These are phyloP conservation scores for Pangasianodon hypophthalmus DNA, from an alignment of 2,113 vertebrate species.

Conservation along the genomic window DNA sequence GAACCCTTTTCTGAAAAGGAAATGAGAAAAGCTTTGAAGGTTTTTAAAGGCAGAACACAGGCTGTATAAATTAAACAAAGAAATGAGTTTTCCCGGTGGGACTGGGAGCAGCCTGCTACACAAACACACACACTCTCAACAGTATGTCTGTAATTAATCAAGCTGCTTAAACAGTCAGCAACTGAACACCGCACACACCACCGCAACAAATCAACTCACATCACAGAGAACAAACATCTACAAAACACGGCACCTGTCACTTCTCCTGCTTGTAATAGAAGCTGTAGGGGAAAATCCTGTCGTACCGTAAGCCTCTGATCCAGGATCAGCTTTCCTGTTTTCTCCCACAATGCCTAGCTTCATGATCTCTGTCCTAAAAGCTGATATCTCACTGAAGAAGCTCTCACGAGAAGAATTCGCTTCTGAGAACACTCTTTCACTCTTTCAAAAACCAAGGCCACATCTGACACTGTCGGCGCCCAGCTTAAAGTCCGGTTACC, in stretches of 20 bases:
- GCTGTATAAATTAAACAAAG: neutral
- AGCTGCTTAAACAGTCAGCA: neutral
- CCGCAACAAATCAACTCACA: neutral
- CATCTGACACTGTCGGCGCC: constrained; percentile 35
- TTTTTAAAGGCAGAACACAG: neutral
- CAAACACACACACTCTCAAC: neutral
- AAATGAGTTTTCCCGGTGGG: neutral
- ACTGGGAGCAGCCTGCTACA: neutral
- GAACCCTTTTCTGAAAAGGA: neutral
- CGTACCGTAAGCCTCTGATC: neutral
- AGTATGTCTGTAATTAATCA: constrained; percentile 5
- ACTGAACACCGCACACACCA: neutral
- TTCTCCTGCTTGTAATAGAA: neutral
- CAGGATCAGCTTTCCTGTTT: neutral
- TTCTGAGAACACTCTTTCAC: neutral
- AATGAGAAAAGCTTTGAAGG: neutral
- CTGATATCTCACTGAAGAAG: neutral
- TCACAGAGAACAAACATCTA: neutral
- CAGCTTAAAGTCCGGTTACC: constrained; percentile 28
- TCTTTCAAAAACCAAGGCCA: constrained; percentile 29
- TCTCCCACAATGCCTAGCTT: neutral
- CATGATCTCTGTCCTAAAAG: neutral
- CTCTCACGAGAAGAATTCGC: neutral
- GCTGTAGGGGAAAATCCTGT: neutral
- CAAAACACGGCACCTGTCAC: neutral